These are phyloP conservation scores for Micromys minutus DNA, from an alignment of 2,113 vertebrate genomes.

Conservation along the genomic window DNA sequence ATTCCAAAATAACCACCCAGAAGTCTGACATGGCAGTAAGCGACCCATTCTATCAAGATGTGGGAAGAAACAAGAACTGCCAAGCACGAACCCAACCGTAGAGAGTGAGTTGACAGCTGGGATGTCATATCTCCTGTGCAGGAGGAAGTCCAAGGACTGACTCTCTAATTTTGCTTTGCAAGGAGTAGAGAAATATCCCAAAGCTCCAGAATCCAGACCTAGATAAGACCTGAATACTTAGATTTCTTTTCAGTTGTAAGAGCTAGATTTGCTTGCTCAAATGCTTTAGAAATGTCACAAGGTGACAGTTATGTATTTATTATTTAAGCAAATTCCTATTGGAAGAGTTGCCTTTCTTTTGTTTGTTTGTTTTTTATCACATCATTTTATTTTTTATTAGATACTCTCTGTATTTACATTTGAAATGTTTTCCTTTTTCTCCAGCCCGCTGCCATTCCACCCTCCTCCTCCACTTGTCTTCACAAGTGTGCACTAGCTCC, in stretches of 20 bases:
- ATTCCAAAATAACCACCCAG: neutral
- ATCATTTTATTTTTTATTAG: too few relatives aligned
- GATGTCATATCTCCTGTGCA: neutral
- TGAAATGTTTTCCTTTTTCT: too few relatives aligned
- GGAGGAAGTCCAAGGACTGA: neutral
- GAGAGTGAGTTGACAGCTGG: neutral
- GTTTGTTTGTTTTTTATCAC: too few relatives aligned
- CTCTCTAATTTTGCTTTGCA: neutral
- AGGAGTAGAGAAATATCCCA: neutral
- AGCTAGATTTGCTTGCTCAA: constrained; percentile 19
- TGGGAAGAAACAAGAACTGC: neutral
- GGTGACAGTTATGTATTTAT: neutral
- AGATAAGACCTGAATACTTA: neutral
- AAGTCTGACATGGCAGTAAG: neutral
- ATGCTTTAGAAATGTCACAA: constrained; percentile 24
- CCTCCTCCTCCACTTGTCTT: too few relatives aligned
- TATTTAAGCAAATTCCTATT: constrained; percentile 48
- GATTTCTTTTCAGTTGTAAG: neutral
- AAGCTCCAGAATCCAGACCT: neutral
- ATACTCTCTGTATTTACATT: too few relatives aligned
- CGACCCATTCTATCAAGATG: neutral
- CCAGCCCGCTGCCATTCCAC: too few relatives aligned
- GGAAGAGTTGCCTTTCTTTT: constrained; percentile 19
- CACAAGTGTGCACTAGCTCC: too few relatives aligned
- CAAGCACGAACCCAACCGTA: neutral